Percentiles rank a stretch among this genome's conserved stretches.
Conservation (phyloP, 2,797 vertebrate species). For the Onychomys torridus region DNA sequence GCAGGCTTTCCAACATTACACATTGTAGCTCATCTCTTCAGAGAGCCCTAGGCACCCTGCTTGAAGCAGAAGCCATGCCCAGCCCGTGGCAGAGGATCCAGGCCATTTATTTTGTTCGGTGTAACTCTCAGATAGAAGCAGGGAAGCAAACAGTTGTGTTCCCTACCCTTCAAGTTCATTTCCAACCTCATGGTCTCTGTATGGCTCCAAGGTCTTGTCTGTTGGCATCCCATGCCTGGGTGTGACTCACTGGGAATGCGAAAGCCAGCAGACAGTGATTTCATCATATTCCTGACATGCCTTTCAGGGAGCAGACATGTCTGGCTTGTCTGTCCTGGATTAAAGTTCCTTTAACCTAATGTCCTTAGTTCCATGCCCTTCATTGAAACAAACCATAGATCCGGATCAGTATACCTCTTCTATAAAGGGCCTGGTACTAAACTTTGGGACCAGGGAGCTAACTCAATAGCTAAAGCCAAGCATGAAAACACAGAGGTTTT, state of each 20-base stretch:
- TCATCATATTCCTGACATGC: not conserved
- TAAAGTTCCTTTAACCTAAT: not conserved
- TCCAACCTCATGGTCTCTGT: not conserved
- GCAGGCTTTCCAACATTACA: not conserved
- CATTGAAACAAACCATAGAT: not conserved
- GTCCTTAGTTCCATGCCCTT: not conserved
- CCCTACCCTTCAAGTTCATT: not conserved
- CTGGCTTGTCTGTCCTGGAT: not conserved
- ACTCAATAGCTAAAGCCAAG: not conserved
- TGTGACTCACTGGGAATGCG: not conserved
- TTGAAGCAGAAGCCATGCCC: not conserved
- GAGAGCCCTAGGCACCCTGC: not conserved
- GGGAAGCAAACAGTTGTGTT: not conserved
- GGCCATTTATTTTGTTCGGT: not conserved
- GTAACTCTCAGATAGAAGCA: not conserved
- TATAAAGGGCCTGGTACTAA: not conserved
- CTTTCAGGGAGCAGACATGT: not conserved
- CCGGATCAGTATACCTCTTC: not conserved
- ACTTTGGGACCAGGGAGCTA: not conserved
- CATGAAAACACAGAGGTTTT: not conserved
- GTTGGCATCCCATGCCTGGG: not conserved
- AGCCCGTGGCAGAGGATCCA: not conserved
- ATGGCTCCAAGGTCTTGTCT: not conserved
- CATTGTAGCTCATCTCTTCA: not conserved
- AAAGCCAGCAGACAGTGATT: not conserved